A percentile compares a stretch with the other conserved stretches of the same genome.
Conservation (phyloP, 2,113 vertebrate genomes). For the Uria aalge region DNA sequence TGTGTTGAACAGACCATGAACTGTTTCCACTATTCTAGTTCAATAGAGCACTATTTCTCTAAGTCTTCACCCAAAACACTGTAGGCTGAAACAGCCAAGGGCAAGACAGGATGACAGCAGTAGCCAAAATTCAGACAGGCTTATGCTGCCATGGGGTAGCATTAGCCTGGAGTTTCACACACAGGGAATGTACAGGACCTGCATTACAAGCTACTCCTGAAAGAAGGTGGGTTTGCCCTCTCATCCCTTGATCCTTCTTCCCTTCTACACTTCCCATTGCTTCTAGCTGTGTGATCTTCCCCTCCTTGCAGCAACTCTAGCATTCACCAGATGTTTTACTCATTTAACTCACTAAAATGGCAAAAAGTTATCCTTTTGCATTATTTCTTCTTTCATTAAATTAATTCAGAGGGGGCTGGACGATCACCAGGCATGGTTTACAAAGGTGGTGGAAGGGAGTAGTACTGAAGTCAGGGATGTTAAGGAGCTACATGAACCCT, state of each 20-base stretch:
- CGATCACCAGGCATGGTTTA: background rate
- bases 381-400: background rate
- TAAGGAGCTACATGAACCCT: background rate
- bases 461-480: background rate
- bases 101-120: background rate
- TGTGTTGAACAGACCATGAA: background rate
- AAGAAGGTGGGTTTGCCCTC: background rate
- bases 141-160: background rate
- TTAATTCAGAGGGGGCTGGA: background rate
- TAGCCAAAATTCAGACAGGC: background rate
- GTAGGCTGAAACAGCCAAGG: background rate
- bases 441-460: background rate
- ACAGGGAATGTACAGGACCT: background rate
- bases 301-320: background rate
- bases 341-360: background rate
- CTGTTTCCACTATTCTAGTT: background rate
- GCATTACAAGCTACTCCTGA: background rate
- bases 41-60: background rate
- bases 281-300: background rate
- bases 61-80: background rate
- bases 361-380: background rate
- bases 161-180: background rate
- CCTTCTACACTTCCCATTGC: background rate
- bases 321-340: background rate
- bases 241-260: background rate